A percentile compares a stretch with the other conserved stretches of the same genome.
Conservation (phyloP, 2,888 invertebrate genomes). For the Orthosia gracilis region DNA sequence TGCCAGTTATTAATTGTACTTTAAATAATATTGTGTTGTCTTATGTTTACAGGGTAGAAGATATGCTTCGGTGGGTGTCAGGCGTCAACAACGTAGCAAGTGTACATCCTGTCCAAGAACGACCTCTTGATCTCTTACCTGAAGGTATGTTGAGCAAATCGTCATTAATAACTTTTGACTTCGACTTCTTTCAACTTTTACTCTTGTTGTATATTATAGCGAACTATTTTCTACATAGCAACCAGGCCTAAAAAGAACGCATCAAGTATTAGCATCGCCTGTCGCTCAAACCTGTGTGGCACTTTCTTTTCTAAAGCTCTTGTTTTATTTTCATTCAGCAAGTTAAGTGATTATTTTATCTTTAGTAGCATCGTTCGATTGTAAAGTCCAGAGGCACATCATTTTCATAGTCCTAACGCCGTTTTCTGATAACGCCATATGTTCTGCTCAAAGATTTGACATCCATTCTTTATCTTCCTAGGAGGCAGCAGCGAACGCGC, state of each 20-base stretch:
- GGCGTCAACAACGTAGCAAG: slow-evolving; percentile 88
- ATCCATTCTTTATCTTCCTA: slow-evolving; percentile 44
- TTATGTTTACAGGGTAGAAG: slow-evolving; percentile 83
- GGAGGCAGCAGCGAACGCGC: slow-evolving; percentile 86
- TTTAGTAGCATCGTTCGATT: not conserved
- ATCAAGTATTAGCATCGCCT: no score
- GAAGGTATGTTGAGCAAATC: slow-evolving; percentile 78
- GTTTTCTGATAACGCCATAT: not conserved
- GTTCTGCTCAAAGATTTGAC: not conserved
- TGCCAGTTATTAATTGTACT: no score
- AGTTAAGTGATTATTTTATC: not conserved
- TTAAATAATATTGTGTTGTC: not conserved
- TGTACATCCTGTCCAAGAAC: slow-evolving; percentile 85
- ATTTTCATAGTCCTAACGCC: no score
- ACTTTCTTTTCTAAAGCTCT: no score
- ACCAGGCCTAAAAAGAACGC: no score
- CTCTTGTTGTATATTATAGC: no score
- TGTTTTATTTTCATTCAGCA: no score
- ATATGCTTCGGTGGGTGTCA: slow-evolving; percentile 89
- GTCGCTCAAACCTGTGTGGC: no score
- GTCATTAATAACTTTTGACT: not conserved
- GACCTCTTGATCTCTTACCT: slow-evolving; percentile 88
- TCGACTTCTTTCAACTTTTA: no score
- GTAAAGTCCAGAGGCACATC: not conserved
- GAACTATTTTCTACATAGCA: no score